Conservation (phyloP, 2,797 vertebrate genomes). For the Siniperca scherzeri region DNA sequence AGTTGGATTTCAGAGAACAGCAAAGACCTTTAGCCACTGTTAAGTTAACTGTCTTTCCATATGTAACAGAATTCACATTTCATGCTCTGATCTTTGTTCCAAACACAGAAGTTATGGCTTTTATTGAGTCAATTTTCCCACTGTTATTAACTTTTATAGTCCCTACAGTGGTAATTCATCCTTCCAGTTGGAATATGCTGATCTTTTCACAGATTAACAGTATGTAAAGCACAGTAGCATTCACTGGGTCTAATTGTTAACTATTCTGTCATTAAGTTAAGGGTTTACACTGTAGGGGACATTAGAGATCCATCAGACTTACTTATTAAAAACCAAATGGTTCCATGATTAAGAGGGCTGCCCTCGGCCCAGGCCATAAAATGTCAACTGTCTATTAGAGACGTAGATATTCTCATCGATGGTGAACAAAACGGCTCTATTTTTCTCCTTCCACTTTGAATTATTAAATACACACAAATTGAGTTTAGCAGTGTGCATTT, state of each 20-base stretch:
- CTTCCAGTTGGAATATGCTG: background rate
- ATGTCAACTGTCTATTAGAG: constrained; percentile 83
- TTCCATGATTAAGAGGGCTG: constrained; percentile 80
- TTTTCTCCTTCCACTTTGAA: constrained; percentile 83
- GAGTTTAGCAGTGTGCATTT: constrained; percentile 81
- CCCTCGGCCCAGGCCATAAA: constrained; percentile 80
- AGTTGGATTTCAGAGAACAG: constrained; percentile 66
- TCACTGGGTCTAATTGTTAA: constrained; percentile 38
- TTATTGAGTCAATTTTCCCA: constrained; percentile 12
- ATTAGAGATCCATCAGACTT: constrained; percentile 71
- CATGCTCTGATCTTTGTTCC: constrained; percentile 9
- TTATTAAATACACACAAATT: constrained; percentile 89
- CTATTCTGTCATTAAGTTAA: constrained; percentile 45
- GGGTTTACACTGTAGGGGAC: constrained; percentile 67
- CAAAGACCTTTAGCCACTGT: background rate
- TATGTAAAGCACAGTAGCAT: constrained; percentile 9
- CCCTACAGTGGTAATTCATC: background rate
- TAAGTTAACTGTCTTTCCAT: background rate
- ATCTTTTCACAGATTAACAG: constrained; percentile 34
- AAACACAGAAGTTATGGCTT: constrained; percentile 31
- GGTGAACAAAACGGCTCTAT: constrained; percentile 71
- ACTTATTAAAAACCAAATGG: constrained; percentile 82
- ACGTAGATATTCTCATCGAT: constrained; percentile 81
- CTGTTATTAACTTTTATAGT: constrained; percentile 29
- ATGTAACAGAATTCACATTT: background rate